These are phyloP conservation scores for Cephalopholis sonnerati DNA, from an alignment of 2,113 vertebrate genomes.

Conservation along the genomic window DNA sequence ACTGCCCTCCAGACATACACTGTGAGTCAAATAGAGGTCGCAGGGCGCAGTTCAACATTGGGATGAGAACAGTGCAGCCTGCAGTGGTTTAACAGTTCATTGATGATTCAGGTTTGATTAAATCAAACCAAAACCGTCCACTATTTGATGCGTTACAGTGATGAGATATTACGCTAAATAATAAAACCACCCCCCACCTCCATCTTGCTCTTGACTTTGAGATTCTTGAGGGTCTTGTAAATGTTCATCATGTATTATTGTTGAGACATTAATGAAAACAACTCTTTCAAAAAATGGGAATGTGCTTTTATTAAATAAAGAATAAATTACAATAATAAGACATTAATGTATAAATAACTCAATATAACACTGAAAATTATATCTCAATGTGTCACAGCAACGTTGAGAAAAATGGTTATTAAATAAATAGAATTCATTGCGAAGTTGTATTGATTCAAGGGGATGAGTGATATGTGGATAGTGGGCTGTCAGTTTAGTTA, in stretches of 20 bases:
- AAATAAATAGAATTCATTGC: slow-evolving; percentile 48
- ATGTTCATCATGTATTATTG: background rate
- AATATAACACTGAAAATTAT: slow-evolving; percentile 67
- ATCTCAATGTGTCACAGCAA: slow-evolving; percentile 67
- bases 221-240: background rate
- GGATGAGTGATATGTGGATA: slow-evolving; percentile 35
- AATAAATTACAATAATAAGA: slow-evolving; percentile 82
- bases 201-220: background rate
- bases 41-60: background rate
- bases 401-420: slow-evolving; percentile 59
- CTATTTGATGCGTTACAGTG: background rate
- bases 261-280: slow-evolving; percentile 34
- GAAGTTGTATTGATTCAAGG: slow-evolving; percentile 36
- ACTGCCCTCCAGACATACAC: background rate
- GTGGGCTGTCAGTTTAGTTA: slow-evolving; percentile 32
- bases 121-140: background rate
- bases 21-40: background rate
- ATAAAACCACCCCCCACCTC: background rate
- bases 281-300: slow-evolving; percentile 52
- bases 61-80: background rate
- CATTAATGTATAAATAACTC: slow-evolving; percentile 75
- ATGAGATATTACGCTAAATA: background rate
- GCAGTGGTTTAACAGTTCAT: background rate
- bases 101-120: background rate
- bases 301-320: slow-evolving; percentile 82